Percentiles rank a stretch among this genome's conserved stretches.
Evolutionary conservation across 2,888 invertebrate genomes (phyloP).

Genomic region (Stenchaetothrips biformis): DNA sequence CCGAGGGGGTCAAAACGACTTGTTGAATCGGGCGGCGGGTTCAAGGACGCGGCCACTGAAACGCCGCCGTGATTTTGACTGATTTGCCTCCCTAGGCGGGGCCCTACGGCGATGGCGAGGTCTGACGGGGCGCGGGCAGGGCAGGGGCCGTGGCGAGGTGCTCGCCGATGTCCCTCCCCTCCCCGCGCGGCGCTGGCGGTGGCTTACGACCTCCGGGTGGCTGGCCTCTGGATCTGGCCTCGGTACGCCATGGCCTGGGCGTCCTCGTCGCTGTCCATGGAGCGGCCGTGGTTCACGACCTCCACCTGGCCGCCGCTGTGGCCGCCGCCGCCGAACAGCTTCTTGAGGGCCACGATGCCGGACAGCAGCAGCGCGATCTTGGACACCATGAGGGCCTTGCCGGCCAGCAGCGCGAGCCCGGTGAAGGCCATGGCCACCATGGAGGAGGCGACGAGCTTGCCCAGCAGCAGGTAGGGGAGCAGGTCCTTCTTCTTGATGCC

Average conservation of each 20-base stretch:
- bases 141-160: too few species aligned
- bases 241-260: conserved; percentile 36
- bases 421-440: conserved; percentile 70
- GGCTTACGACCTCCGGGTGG: neutral
- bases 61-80: too few species aligned
- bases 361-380: conserved; percentile 43
- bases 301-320: conserved; percentile 48
- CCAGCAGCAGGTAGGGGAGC: conserved; percentile 56
- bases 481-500: conserved; percentile 61
- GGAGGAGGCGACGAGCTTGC: conserved; percentile 64
- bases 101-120: too few species aligned
- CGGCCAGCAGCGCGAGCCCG: conserved; percentile 57
- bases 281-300: conserved; percentile 42
- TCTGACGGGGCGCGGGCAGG: too few species aligned
- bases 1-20: too few species aligned
- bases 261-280: conserved; percentile 32
- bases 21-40: too few species aligned
- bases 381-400: conserved; percentile 42
- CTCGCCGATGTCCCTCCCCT: neutral
- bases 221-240: conserved; percentile 32
- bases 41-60: too few species aligned
- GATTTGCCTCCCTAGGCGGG: too few species aligned
- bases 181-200: too few species aligned
- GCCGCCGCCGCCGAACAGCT: conserved; percentile 52
- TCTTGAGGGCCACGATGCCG: conserved; percentile 56